These are phyloP conservation scores for Habrosyne pyritoides DNA, from an alignment of 2,888 invertebrate species.

Conservation along the genomic window DNA sequence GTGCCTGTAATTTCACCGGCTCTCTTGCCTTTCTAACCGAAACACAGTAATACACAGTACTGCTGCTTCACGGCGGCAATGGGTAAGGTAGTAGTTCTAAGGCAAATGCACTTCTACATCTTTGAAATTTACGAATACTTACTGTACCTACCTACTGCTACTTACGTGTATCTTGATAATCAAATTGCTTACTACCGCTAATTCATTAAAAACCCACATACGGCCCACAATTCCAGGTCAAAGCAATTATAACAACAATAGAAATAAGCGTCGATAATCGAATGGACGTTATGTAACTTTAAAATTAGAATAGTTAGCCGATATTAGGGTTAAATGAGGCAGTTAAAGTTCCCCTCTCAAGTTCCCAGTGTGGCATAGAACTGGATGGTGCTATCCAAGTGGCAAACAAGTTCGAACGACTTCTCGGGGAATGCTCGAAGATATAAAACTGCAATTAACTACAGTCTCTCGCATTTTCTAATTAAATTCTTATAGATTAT, in stretches of 20 bases:
- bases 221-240: conserved; percentile 12
- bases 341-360: conserved; percentile 31
- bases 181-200: too few relatives aligned
- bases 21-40: too few relatives aligned
- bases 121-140: too few relatives aligned
- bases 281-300: conserved; percentile 27
- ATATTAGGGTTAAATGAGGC: conserved; percentile 38
- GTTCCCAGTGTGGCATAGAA: conserved; percentile 11
- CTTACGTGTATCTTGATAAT: too few relatives aligned
- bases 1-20: too few relatives aligned
- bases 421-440: conserved; percentile 30
- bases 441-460: conserved; percentile 48
- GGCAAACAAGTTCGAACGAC: conserved; percentile 42
- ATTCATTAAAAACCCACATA: conserved; percentile 21
- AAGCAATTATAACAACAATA: conserved; percentile 14
- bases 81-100: too few relatives aligned
- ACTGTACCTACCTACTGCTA: too few relatives aligned
- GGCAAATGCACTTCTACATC: too few relatives aligned
- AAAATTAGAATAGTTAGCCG: conserved; percentile 40
- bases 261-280: conserved; percentile 31
- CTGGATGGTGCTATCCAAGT: conserved; percentile 19
- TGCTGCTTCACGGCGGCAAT: too few relatives aligned
- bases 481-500: conserved; percentile 32
- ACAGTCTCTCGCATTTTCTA: conserved; percentile 30
- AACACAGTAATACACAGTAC: too few relatives aligned